Percentiles rank a stretch among this genome's conserved stretches.
These are phyloP conservation scores for Microctonus aethiopoides DNA, from an alignment of 2,888 invertebrate genomes.

Conservation along the genomic window DNA sequence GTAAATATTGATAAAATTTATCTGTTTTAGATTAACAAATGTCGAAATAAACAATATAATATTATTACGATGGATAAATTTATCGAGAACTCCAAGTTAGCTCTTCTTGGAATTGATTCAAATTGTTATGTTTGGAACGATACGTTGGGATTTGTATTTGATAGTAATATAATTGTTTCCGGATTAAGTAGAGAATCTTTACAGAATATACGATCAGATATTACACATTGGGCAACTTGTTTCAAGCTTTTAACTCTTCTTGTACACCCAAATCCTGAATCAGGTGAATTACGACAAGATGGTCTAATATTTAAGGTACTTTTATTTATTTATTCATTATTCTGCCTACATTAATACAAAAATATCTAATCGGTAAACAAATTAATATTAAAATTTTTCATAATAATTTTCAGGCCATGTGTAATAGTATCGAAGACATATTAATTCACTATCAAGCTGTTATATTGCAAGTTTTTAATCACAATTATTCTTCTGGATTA, in stretches of 20 bases:
- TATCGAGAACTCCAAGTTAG: slow-evolving; percentile 53
- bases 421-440: slow-evolving; percentile 59
- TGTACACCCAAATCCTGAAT: slow-evolving; percentile 47
- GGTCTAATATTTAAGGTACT: slow-evolving; percentile 59
- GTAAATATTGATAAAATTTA: not conserved
- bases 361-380: not conserved
- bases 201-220: slow-evolving; percentile 48
- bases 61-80: slow-evolving; percentile 49
- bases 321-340: slow-evolving; percentile 39
- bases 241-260: slow-evolving; percentile 54
- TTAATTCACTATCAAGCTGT: slow-evolving; percentile 59
- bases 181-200: slow-evolving; percentile 52
- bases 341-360: too few relatives aligned
- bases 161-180: slow-evolving; percentile 49
- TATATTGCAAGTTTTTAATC: slow-evolving; percentile 49
- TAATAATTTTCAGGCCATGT: slow-evolving; percentile 53
- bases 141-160: slow-evolving; percentile 52
- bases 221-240: slow-evolving; percentile 61
- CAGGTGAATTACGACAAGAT: slow-evolving; percentile 51
- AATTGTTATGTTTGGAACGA: slow-evolving; percentile 52
- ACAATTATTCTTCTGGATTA: slow-evolving; percentile 44
- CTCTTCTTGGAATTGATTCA: slow-evolving; percentile 61
- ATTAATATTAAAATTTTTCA: slow-evolving; percentile 15
- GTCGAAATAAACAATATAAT: not conserved
- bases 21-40: not conserved